A percentile compares a stretch with the other conserved stretches of the same genome.
Evolutionary conservation across 2,797 vertebrate genomes (phyloP).

Genomic region (Mus caroli): DNA sequence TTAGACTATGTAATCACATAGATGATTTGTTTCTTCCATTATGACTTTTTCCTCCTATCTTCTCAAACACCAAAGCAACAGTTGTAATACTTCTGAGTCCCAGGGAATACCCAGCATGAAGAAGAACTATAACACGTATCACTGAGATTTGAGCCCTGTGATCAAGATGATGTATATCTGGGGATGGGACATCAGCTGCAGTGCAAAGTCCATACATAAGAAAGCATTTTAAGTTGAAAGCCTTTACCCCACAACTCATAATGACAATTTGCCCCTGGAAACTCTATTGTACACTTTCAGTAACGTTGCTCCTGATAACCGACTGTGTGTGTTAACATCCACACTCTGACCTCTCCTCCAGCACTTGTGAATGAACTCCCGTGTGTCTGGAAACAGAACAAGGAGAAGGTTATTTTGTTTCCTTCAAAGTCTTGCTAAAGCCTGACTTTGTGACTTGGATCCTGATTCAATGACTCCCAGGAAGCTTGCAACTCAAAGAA

Average conservation of each 20-base stretch:
- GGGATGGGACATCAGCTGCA: not conserved
- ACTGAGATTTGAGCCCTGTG: not conserved
- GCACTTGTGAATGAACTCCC: not conserved
- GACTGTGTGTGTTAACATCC: not conserved
- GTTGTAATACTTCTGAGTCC: not conserved
- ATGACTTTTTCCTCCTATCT: not conserved
- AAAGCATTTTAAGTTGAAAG: not conserved
- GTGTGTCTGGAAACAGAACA: not conserved
- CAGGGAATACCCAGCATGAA: not conserved
- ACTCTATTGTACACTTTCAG: not conserved
- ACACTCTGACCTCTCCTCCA: not conserved
- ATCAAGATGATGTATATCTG: not conserved
- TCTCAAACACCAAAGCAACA: not conserved
- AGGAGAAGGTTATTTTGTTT: not conserved
- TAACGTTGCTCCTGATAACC: not conserved
- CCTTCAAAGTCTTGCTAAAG: not conserved
- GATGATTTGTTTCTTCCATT: not conserved
- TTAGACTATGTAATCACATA: not conserved
- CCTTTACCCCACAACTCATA: not conserved
- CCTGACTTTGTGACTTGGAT: not conserved
- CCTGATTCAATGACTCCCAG: not conserved
- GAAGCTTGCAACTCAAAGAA: not conserved
- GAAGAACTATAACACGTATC: not conserved
- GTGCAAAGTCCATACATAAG: not conserved
- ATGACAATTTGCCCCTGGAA: not conserved